phyloP scores from a whole-genome alignment of 2,113 vertebrate genomes.

The Rissa tridactyla region DNA sequence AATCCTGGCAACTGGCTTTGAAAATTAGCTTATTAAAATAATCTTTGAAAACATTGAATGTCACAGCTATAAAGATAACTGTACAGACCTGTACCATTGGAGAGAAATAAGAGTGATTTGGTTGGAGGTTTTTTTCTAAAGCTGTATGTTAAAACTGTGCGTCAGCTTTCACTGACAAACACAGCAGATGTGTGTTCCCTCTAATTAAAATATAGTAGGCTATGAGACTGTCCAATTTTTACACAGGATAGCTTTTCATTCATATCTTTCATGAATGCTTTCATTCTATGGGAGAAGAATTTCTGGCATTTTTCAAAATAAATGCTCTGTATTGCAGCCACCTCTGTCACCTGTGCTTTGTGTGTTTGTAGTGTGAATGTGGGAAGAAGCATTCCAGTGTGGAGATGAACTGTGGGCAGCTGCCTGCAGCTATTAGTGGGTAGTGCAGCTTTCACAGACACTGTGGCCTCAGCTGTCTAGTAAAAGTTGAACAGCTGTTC shows the following conservation, averaged over 20 bases:
- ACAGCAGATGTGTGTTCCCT: slow-evolving; percentile 17
- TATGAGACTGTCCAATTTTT: slow-evolving; percentile 3
- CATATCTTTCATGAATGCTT: slow-evolving; percentile 19
- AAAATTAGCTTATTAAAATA: neutral
- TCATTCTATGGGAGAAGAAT: slow-evolving; percentile 31
- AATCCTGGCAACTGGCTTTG: neutral
- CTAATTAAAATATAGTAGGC: slow-evolving; percentile 9
- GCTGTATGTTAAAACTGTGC: neutral
- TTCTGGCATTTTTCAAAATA: slow-evolving; percentile 39
- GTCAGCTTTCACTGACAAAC: neutral
- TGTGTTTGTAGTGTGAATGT: slow-evolving; percentile 16
- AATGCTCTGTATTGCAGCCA: neutral
- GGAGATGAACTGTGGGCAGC: slow-evolving; percentile 82
- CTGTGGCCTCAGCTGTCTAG: slow-evolving; percentile 89
- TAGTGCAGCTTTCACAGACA: slow-evolving; percentile 70
- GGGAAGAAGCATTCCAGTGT: slow-evolving; percentile 55
- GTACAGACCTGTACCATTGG: neutral
- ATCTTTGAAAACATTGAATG: neutral
- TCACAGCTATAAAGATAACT: neutral
- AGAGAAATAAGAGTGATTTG: neutral
- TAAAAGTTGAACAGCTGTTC: slow-evolving; percentile 91
- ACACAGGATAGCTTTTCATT: slow-evolving; percentile 35
- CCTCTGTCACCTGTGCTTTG: slow-evolving; percentile 72
- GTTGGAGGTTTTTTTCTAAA: neutral
- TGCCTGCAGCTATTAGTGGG: slow-evolving; percentile 77